These are phyloP conservation scores for Erpetoichthys calabaricus DNA, from an alignment of 2,797 vertebrate genomes.

Conservation along the genomic window DNA sequence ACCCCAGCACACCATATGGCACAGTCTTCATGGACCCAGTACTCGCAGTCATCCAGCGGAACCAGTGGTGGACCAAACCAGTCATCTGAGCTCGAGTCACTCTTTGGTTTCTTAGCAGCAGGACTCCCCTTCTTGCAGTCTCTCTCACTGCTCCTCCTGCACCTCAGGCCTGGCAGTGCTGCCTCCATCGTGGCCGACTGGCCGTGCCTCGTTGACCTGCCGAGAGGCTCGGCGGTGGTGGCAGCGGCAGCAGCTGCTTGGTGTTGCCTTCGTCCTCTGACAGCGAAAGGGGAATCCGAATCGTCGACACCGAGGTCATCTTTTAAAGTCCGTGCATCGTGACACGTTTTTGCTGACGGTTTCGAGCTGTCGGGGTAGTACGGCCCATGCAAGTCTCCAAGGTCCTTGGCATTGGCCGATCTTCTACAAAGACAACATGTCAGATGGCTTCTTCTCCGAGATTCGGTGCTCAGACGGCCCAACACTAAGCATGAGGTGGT, in stretches of 20 bases:
- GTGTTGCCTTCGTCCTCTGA: slow-evolving; percentile 19
- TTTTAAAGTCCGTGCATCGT: slow-evolving; percentile 14
- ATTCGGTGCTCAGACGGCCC: slow-evolving; percentile 32
- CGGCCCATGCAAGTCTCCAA: slow-evolving; percentile 60
- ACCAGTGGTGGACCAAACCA: slow-evolving; percentile 54
- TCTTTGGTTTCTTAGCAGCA: slow-evolving; percentile 29
- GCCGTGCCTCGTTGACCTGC: slow-evolving; percentile 12
- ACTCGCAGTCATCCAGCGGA: slow-evolving; percentile 44
- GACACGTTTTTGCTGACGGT: slow-evolving; percentile 24
- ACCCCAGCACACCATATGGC: slow-evolving; percentile 53
- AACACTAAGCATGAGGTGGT: slow-evolving; percentile 45
- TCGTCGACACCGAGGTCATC: slow-evolving; percentile 34
- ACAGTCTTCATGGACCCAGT: slow-evolving; percentile 64
- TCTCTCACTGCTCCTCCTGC: slow-evolving; percentile 17
- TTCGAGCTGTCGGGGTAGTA: slow-evolving; percentile 51
- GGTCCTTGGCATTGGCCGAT: slow-evolving; percentile 48
- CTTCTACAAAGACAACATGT: slow-evolving; percentile 53
- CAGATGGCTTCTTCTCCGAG: slow-evolving; percentile 28
- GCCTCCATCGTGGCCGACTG: slow-evolving; percentile 19
- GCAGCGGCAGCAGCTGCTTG: not conserved
- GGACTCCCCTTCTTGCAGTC: slow-evolving; percentile 23
- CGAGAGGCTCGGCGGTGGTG: not conserved
- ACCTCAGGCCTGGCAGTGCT: slow-evolving; percentile 14
- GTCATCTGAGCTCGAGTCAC: slow-evolving; percentile 26
- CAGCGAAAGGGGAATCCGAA: slow-evolving; percentile 35